Conservation (phyloP, 2,797 vertebrate species). For the Pachyuromys duprasi region DNA sequence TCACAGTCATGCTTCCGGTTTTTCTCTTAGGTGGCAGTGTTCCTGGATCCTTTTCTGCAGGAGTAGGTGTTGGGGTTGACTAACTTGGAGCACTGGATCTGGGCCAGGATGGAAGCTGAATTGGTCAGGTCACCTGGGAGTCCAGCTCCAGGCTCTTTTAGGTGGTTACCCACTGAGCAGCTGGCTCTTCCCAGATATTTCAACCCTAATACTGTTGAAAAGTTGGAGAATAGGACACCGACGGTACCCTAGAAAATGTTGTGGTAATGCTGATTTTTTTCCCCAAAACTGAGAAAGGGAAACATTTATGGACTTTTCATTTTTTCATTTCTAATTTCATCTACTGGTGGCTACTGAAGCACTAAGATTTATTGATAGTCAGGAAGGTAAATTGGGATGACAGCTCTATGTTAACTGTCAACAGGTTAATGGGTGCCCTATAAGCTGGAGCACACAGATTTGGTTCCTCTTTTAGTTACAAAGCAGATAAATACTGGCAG, state of each 20-base stretch:
- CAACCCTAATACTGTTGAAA: neutral
- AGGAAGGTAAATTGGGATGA: neutral
- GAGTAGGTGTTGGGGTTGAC: neutral
- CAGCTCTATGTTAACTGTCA: neutral
- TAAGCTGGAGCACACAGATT: neutral
- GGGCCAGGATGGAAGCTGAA: neutral
- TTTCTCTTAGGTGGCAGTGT: too few species aligned
- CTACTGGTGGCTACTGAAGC: neutral
- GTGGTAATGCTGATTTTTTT: neutral
- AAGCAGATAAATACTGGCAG: neutral
- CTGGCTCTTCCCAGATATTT: neutral
- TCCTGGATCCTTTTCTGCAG: too few species aligned
- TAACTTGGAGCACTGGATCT: neutral
- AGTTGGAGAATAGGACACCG: neutral
- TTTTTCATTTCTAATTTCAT: conserved; percentile 17
- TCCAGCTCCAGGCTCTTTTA: neutral
- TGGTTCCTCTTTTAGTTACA: neutral
- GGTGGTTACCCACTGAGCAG: neutral
- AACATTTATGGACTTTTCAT: neutral
- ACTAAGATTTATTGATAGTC: neutral
- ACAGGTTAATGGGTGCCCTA: neutral
- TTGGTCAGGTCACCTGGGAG: neutral
- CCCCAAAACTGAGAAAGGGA: neutral
- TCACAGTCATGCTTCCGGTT: neutral
- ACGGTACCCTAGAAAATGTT: neutral